These are phyloP conservation scores for Gryon sp. DNA, from an alignment of 1,140 invertebrate species.

Conservation along the genomic window DNA sequence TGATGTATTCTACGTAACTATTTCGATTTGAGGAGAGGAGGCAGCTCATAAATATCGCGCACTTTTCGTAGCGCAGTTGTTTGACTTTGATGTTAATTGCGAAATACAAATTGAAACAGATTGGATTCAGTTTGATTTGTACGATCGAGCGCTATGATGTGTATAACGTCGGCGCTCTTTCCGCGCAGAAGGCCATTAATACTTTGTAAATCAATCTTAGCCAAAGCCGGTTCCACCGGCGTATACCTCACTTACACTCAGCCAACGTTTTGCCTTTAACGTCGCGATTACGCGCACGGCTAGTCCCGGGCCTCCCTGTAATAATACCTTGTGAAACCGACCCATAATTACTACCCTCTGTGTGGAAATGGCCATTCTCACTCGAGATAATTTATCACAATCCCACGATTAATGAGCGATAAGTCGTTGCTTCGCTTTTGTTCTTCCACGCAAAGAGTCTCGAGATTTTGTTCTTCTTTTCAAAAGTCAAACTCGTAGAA, in stretches of 20 bases:
- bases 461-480: conserved; percentile 46
- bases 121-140: conserved; percentile 40
- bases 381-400: conserved; percentile 72
- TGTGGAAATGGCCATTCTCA: conserved; percentile 72
- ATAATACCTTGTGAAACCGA: conserved; percentile 69
- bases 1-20: neutral
- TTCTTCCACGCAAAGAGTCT: conserved; percentile 25
- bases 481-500: conserved; percentile 12
- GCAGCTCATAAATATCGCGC: conserved; percentile 10
- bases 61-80: conserved; percentile 27
- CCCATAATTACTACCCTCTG: conserved; percentile 72
- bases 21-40: no score
- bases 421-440: conserved; percentile 60
- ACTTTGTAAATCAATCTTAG: conserved; percentile 72
- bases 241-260: conserved; percentile 46
- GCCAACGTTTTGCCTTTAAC: conserved; percentile 62
- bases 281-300: conserved; percentile 68
- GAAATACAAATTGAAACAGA: conserved; percentile 54
- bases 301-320: conserved; percentile 62
- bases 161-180: conserved; percentile 31
- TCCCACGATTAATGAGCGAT: conserved; percentile 74
- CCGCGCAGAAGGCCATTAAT: conserved; percentile 65
- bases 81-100: conserved; percentile 50
- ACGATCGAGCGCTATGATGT: conserved; percentile 27
- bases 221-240: conserved; percentile 45